Percentiles rank a stretch among this genome's conserved stretches.
Conservation (phyloP, 2,113 vertebrate species). For the Campylorhamphus procurvoides region DNA sequence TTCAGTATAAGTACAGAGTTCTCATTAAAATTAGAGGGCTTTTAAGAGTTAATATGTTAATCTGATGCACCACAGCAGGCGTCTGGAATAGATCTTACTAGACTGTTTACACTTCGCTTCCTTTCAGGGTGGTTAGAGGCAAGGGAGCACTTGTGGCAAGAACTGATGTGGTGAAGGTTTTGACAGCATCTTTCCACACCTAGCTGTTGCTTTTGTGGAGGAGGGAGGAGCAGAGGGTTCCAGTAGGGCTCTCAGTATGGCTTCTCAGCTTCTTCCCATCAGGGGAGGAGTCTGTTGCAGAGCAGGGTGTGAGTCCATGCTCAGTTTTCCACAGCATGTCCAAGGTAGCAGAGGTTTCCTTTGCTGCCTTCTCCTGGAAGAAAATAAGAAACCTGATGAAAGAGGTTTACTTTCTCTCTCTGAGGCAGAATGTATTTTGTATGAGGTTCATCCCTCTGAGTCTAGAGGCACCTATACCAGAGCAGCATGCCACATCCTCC, state of each 20-base stretch:
- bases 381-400: background rate
- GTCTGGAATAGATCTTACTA: constrained; percentile 20
- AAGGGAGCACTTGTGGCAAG: constrained; percentile 2
- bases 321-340: background rate
- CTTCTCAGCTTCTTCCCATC: background rate
- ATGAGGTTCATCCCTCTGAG: background rate
- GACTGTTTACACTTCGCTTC: constrained; percentile 10
- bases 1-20: background rate
- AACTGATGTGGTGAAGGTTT: constrained; percentile 9
- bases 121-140: background rate
- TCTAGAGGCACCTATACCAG: background rate
- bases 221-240: background rate
- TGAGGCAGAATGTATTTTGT: background rate
- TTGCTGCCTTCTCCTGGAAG: background rate
- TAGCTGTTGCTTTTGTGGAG: constrained; percentile 13
- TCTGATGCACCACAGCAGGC: background rate
- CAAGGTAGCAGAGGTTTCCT: background rate
- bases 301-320: background rate
- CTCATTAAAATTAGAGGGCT: constrained; percentile 24
- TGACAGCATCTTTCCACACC: constrained; percentile 45
- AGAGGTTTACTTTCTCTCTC: background rate
- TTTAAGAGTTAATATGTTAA: constrained; percentile 36
- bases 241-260: background rate
- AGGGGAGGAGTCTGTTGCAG: background rate
- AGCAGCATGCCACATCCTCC: accelerated